Conservation (phyloP, 2,797 vertebrate genomes). For the Oryzias sinensis region DNA sequence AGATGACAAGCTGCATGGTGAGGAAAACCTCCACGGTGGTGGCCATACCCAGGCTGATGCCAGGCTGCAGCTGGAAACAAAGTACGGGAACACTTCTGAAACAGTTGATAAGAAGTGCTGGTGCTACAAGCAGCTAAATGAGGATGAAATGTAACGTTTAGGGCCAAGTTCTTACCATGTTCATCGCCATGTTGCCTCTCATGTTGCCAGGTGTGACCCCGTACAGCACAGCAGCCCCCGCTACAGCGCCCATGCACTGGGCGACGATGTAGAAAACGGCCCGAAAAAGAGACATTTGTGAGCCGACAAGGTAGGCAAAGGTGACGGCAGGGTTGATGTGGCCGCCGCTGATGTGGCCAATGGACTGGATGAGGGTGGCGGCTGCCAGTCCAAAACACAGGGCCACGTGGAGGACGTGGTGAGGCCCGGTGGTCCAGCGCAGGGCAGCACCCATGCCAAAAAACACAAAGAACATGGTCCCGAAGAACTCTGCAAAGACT, state of each 20-base stretch:
- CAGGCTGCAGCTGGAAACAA: constrained; percentile 84
- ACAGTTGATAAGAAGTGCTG: background rate
- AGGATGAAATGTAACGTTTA: background rate
- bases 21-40: constrained; percentile 92
- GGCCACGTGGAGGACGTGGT: constrained; percentile 86
- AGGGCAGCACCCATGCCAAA: constrained; percentile 91
- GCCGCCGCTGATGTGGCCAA: constrained; percentile 93
- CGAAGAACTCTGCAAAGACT: constrained; percentile 92
- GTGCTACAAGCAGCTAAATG: too few relatives aligned
- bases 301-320: constrained; percentile 89
- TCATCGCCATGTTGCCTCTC: constrained; percentile 91
- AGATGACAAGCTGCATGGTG: constrained; percentile 91
- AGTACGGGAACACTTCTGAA: background rate
- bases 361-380: constrained; percentile 89
- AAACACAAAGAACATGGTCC: constrained; percentile 93
- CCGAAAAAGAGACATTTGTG: constrained; percentile 91
- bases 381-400: constrained; percentile 91
- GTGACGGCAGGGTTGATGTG: constrained; percentile 95
- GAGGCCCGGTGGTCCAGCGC: constrained; percentile 86
- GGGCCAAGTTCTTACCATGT: constrained; percentile 78
- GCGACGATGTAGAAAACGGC: constrained; percentile 90
- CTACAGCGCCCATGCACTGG: constrained; percentile 89
- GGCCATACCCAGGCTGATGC: constrained; percentile 89
- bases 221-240: constrained; percentile 90
- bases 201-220: constrained; percentile 87